phyloP scores from a whole-genome alignment of 2,797 vertebrate species.

The Arrhamphus sclerolepis region DNA sequence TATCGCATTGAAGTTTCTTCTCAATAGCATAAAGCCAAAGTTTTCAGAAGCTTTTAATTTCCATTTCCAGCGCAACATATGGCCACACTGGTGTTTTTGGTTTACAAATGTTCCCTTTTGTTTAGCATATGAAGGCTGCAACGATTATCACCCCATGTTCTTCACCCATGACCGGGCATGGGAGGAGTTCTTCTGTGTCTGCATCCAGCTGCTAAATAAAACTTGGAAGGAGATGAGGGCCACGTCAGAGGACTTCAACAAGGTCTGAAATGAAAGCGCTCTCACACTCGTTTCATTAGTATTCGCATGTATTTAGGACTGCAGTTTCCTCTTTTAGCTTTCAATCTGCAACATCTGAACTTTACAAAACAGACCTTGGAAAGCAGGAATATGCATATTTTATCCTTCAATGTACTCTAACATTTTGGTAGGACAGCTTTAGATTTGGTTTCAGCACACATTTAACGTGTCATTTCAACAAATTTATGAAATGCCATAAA shows the following conservation, averaged over 20 bases:
- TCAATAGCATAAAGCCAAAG: neutral
- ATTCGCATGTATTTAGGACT: neutral
- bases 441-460: no score
- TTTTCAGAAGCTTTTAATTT: neutral
- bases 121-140: slow-evolving; percentile 94
- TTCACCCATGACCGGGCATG: slow-evolving; percentile 97
- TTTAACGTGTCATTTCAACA: no score
- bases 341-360: neutral
- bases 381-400: no score
- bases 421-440: no score
- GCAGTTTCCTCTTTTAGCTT: neutral
- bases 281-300: neutral
- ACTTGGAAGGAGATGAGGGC: slow-evolving; percentile 99
- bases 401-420: no score
- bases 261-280: slow-evolving; percentile 78
- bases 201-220: slow-evolving; percentile 97
- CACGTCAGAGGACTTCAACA: slow-evolving; percentile 96
- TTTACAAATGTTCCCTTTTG: slow-evolving; percentile 3
- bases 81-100: neutral
- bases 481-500: no score
- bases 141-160: slow-evolving; percentile 99
- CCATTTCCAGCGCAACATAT: neutral
- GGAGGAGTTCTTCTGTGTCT: slow-evolving; percentile 97
- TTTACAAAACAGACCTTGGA: neutral
- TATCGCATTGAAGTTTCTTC: no score